These are phyloP conservation scores for Buteo buteo DNA, from an alignment of 2,113 vertebrate genomes.

Conservation along the genomic window DNA sequence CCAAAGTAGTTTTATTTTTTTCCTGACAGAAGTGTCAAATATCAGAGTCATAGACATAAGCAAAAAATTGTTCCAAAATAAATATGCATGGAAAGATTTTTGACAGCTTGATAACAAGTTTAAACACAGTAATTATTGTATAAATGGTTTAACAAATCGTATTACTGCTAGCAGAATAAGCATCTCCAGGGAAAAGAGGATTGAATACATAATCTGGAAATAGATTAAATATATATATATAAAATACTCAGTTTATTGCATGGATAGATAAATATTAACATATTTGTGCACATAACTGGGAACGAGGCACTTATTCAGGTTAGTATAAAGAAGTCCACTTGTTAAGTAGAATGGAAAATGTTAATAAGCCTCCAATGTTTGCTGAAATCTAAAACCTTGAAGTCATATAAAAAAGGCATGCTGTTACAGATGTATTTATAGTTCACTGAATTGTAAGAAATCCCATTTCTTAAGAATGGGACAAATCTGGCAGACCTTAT, in stretches of 20 bases:
- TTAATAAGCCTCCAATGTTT: constrained; percentile 27
- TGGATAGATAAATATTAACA: constrained; percentile 75
- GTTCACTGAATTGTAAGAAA: constrained; percentile 21
- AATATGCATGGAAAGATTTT: constrained; percentile 14
- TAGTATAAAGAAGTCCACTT: constrained; percentile 43
- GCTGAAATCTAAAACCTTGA: constrained; percentile 29
- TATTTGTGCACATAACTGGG: constrained; percentile 42
- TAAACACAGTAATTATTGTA: neutral
- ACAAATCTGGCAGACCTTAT: neutral
- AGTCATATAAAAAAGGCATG: neutral
- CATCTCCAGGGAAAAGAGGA: constrained; percentile 38
- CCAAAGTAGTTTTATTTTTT: constrained; percentile 26
- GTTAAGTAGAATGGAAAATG: constrained; percentile 21
- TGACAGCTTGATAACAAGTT: constrained; percentile 24
- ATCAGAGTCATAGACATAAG: constrained; percentile 11
- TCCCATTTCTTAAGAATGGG: neutral
- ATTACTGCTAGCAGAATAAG: constrained; percentile 67
- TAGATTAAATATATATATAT: constrained; percentile 61
- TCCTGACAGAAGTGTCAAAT: constrained; percentile 30
- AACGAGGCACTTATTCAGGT: constrained; percentile 46
- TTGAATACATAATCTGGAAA: constrained; percentile 43
- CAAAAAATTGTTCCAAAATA: constrained; percentile 19
- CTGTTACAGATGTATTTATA: neutral
- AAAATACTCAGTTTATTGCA: constrained; percentile 60
- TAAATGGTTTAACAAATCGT: constrained; percentile 16